phyloP scores from a whole-genome alignment of 1,140 invertebrate genomes.

The Pristionchus pacificus region DNA sequence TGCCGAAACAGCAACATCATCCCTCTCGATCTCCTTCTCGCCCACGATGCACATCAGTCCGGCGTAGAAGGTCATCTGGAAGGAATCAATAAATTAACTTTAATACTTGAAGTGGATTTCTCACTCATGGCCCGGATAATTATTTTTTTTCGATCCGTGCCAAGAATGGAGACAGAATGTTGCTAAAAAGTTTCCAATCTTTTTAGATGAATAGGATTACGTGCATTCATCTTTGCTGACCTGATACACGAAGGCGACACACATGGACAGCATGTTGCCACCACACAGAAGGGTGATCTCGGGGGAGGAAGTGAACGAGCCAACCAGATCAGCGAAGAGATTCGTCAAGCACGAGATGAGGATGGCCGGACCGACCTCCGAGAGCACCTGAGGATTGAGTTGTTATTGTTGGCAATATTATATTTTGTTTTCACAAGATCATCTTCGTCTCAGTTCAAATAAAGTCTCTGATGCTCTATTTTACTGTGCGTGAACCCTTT shows the following conservation, averaged over 20 bases:
- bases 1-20: conserved; percentile 34
- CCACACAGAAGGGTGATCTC: conserved; percentile 54
- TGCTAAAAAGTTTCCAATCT: conserved; percentile 10
- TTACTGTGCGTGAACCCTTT: no score
- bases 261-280: conserved; percentile 53
- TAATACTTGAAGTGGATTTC: no score
- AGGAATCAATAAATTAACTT: conserved; percentile 6
- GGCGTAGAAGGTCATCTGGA: conserved; percentile 55
- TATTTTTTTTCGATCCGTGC: no score
- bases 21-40: conserved; percentile 44
- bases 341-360: conserved; percentile 55
- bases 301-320: conserved; percentile 51
- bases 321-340: conserved; percentile 53
- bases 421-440: no score
- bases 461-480: no score
- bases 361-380: conserved; percentile 54
- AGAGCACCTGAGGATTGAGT: conserved; percentile 35
- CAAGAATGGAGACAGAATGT: conserved; percentile 7
- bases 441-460: no score
- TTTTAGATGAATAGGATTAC: conserved; percentile 12
- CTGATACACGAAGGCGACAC: conserved; percentile 51
- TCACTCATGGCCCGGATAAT: no score
- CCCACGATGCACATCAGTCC: conserved; percentile 49
- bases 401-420: no score
- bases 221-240: conserved; percentile 21